phyloP scores from a whole-genome alignment of 2,113 vertebrate genomes.

The Lepisosteus oculatus region DNA sequence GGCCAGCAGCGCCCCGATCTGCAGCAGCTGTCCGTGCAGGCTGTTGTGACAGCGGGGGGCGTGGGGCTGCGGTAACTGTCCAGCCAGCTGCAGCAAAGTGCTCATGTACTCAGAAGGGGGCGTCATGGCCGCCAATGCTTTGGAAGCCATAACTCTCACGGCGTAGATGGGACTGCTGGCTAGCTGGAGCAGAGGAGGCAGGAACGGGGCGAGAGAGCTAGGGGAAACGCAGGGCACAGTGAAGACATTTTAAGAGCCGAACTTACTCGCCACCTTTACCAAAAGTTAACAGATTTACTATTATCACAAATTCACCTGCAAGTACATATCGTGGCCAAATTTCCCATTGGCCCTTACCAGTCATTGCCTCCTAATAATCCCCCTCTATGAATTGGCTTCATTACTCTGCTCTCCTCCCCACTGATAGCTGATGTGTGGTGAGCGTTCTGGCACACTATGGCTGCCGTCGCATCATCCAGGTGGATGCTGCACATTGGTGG shows the following conservation, averaged over 20 bases:
- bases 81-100: constrained; percentile 58
- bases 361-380: no score
- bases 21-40: constrained; percentile 76
- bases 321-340: no score
- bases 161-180: constrained; percentile 75
- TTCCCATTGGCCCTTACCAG: no score
- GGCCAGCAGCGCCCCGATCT: constrained; percentile 64
- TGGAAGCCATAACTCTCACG: constrained; percentile 74
- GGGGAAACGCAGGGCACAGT: rapidly evolving
- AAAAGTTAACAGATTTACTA: background rate
- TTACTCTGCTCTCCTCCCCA: no score
- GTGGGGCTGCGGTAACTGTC: constrained; percentile 35
- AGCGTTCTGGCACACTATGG: no score
- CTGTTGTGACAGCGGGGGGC: constrained; percentile 64
- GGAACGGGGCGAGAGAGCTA: constrained; percentile 65
- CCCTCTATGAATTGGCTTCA: no score
- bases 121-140: constrained; percentile 72
- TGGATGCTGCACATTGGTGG: no score
- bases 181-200: constrained; percentile 67
- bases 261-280: background rate
- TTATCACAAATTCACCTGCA: no score
- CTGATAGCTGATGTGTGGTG: no score
- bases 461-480: no score
- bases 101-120: constrained; percentile 46
- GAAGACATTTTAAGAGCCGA: background rate